Conservation (phyloP, 2,797 vertebrate genomes). For the Hoplostethus atlanticus region DNA sequence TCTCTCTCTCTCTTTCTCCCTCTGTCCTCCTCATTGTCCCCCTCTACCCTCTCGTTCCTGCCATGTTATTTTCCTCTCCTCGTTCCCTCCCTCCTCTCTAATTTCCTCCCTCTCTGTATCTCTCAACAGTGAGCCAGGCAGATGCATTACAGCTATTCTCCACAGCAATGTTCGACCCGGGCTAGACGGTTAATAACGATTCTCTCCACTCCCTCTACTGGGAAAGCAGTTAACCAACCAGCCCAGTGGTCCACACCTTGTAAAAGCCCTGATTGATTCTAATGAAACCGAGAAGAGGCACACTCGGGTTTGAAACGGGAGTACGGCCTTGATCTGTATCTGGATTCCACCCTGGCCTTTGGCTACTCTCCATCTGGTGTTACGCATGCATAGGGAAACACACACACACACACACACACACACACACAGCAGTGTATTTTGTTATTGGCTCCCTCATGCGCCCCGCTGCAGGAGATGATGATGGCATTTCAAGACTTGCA, state of each 20-base stretch:
- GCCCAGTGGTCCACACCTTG: conserved; percentile 29
- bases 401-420: neutral
- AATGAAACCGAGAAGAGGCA: neutral
- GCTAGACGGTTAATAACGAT: neutral
- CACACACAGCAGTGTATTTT: conserved; percentile 1
- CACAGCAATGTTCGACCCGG: neutral
- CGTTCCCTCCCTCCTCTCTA: neutral
- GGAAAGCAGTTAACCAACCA: conserved; percentile 25
- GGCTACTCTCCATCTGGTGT: conserved; percentile 6
- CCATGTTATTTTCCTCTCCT: conserved; percentile 5
- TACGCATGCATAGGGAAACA: neutral
- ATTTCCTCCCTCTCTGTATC: neutral
- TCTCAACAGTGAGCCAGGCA: conserved; percentile 4
- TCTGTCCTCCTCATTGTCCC: conserved; percentile 26
- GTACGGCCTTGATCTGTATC: conserved; percentile 28
- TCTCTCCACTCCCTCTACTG: neutral
- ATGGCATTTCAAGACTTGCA: conserved; percentile 80
- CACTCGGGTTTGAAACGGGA: conserved; percentile 13
- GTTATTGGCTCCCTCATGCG: conserved; percentile 51
- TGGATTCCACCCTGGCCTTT: conserved; percentile 16
- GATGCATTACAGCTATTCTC: neutral
- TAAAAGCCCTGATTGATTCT: conserved; percentile 44
- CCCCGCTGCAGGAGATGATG: conserved; percentile 51
- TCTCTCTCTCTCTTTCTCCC: conserved; percentile 31
- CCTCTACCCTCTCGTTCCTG: neutral